Percentiles rank a stretch among this genome's conserved stretches.
Conservation (phyloP, 2,797 vertebrate genomes). For the Lophura swinhoii region DNA sequence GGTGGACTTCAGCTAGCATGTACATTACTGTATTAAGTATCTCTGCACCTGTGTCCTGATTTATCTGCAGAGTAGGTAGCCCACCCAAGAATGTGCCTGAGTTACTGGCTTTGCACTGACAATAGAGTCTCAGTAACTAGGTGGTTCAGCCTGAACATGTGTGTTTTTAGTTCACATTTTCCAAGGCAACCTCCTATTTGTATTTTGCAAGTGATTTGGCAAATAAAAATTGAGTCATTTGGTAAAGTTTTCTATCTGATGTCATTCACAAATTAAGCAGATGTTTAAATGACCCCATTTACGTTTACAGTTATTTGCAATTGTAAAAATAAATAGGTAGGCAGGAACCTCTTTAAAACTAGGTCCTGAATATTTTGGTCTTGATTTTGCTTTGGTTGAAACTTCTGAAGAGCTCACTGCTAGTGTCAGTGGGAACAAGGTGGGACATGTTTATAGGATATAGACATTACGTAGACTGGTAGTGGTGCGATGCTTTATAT, state of each 20-base stretch:
- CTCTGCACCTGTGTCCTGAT: neutral
- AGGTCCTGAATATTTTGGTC: neutral
- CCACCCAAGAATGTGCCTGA: neutral
- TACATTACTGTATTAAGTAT: neutral
- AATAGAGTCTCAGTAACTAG: neutral
- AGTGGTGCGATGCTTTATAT: conserved; percentile 10
- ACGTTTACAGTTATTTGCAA: neutral
- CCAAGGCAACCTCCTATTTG: neutral
- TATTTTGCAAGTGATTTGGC: neutral
- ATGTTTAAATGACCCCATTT: conserved; percentile 26
- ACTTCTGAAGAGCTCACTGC: neutral
- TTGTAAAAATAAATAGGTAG: neutral
- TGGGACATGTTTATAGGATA: neutral
- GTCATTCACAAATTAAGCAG: neutral
- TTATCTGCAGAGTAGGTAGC: neutral
- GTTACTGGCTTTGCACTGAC: neutral
- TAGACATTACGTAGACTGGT: neutral
- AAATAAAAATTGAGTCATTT: neutral
- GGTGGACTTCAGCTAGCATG: neutral
- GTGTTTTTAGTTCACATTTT: conserved; percentile 6
- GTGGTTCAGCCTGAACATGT: neutral
- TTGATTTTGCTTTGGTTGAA: neutral
- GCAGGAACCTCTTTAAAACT: neutral
- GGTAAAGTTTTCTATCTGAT: neutral
- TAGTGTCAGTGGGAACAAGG: neutral